phyloP scores from a whole-genome alignment of 2,888 invertebrate species.

The Mermis nigrescens region DNA sequence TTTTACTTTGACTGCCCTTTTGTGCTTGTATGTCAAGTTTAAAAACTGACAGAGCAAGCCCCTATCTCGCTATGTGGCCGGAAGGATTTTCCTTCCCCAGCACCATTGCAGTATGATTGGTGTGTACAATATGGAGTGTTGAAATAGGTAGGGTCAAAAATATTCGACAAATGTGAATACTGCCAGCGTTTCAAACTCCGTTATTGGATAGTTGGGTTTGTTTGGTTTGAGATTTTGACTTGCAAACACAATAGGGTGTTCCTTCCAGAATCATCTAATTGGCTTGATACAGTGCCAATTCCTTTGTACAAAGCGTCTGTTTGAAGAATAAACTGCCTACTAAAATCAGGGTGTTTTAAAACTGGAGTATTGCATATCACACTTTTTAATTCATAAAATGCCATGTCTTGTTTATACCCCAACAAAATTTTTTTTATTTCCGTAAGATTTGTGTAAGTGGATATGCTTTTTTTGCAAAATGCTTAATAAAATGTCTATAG shows the following conservation, averaged over 20 bases:
- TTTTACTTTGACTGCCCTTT: constrained; percentile 24
- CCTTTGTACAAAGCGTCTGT: constrained; percentile 23
- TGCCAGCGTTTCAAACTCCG: constrained; percentile 32
- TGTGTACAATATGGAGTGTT: constrained; percentile 26
- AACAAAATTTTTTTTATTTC: constrained; percentile 10
- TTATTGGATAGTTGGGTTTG: too few relatives aligned
- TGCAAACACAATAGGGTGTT: constrained; percentile 17
- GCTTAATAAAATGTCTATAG: constrained; percentile 22
- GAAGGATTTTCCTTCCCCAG: constrained; percentile 32
- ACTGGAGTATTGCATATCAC: constrained; percentile 12
- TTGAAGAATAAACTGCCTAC: constrained; percentile 18
- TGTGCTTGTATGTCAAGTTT: constrained; percentile 22
- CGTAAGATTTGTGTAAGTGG: constrained; percentile 7
- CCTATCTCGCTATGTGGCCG: constrained; percentile 36
- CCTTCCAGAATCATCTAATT: constrained; percentile 12
- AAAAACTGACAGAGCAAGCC: constrained; percentile 23
- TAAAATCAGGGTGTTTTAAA: constrained; percentile 19
- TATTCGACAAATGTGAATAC: constrained; percentile 30
- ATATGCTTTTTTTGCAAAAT: constrained; percentile 9
- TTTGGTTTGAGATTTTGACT: constrained; percentile 23
- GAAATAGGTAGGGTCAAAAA: constrained; percentile 34
- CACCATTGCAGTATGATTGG: constrained; percentile 37
- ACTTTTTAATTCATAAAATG: constrained; percentile 9
- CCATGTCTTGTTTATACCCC: constrained; percentile 13
- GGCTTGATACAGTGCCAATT: constrained; percentile 21